These are phyloP conservation scores for Anthonomus grandis DNA, from an alignment of 1,140 invertebrate species.

Conservation along the genomic window DNA sequence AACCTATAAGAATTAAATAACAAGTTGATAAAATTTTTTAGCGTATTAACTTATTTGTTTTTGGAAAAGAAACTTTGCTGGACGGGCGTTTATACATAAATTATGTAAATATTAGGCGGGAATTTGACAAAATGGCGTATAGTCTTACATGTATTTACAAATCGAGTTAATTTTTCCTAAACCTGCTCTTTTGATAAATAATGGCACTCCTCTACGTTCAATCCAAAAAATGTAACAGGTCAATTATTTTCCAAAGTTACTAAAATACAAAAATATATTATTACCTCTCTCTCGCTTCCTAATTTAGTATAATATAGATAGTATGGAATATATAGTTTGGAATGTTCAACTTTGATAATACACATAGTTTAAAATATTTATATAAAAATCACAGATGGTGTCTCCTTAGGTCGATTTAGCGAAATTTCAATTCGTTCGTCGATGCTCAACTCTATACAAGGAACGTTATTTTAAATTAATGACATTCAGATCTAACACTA, in stretches of 20 bases:
- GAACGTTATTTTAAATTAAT: too few species aligned
- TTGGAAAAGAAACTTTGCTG: slow-evolving; percentile 22
- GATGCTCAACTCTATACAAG: too few species aligned
- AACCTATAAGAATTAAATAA: slow-evolving; percentile 38
- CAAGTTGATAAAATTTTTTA: slow-evolving; percentile 38
- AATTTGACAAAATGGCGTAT: too few species aligned
- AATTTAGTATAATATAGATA: slow-evolving; percentile 9
- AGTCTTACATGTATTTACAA: too few species aligned
- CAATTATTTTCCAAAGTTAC: slow-evolving; percentile 11
- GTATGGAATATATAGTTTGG: slow-evolving; percentile 20
- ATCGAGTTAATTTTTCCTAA: slow-evolving; percentile 5
- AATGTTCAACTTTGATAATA: slow-evolving; percentile 23
- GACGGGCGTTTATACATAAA: slow-evolving; percentile 25
- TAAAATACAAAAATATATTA: slow-evolving; percentile 24
- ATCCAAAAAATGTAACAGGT: slow-evolving; percentile 6
- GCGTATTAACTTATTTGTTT: too few species aligned
- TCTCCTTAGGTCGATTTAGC: too few species aligned
- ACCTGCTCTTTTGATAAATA: slow-evolving; percentile 15
- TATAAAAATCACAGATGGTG: slow-evolving; percentile 12
- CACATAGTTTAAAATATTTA: not conserved
- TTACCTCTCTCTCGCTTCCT: slow-evolving; percentile 1
- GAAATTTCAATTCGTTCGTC: too few species aligned
- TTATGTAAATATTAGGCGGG: slow-evolving; percentile 4
- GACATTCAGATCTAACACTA: too few species aligned
- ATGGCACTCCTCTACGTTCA: slow-evolving; percentile 25